These are phyloP conservation scores for Ligdia adustata DNA, from an alignment of 2,888 invertebrate species.

Conservation along the genomic window DNA sequence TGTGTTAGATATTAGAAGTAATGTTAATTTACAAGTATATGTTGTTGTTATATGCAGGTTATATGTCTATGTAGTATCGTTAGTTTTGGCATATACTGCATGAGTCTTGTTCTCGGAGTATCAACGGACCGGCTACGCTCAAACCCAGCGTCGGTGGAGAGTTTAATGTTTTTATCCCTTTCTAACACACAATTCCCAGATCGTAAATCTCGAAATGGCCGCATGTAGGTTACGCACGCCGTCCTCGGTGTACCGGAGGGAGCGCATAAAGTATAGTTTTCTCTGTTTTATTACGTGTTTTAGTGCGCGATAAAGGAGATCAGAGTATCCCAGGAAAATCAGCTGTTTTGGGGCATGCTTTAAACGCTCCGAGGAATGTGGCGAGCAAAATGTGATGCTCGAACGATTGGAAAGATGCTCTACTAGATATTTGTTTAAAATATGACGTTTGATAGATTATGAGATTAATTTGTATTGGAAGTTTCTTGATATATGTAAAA, in stretches of 20 bases:
- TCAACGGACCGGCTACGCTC: slow-evolving; percentile 68
- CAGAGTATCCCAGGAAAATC: slow-evolving; percentile 79
- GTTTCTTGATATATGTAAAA: neutral
- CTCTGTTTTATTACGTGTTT: slow-evolving; percentile 83
- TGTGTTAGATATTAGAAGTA: neutral
- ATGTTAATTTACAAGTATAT: neutral
- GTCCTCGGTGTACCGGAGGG: slow-evolving; percentile 76
- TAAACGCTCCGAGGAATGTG: slow-evolving; percentile 83
- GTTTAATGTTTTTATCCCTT: slow-evolving; percentile 80
- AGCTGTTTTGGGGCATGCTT: slow-evolving; percentile 83
- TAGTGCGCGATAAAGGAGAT: slow-evolving; percentile 79
- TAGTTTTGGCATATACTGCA: slow-evolving; percentile 56
- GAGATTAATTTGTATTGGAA: neutral
- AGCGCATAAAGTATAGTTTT: slow-evolving; percentile 83
- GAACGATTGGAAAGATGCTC: slow-evolving; percentile 61
- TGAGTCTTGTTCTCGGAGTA: slow-evolving; percentile 68
- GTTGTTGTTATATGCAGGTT: neutral
- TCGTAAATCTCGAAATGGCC: slow-evolving; percentile 85
- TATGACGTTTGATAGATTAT: neutral
- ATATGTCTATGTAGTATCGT: slow-evolving; percentile 35
- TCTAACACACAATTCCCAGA: slow-evolving; percentile 84
- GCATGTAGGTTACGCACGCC: slow-evolving; percentile 85
- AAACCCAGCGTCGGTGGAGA: slow-evolving; percentile 74
- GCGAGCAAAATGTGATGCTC: slow-evolving; percentile 76
- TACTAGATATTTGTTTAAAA: slow-evolving; percentile 46